phyloP scores from a whole-genome alignment of 2,797 vertebrate genomes.

The Diplodus sargus region DNA sequence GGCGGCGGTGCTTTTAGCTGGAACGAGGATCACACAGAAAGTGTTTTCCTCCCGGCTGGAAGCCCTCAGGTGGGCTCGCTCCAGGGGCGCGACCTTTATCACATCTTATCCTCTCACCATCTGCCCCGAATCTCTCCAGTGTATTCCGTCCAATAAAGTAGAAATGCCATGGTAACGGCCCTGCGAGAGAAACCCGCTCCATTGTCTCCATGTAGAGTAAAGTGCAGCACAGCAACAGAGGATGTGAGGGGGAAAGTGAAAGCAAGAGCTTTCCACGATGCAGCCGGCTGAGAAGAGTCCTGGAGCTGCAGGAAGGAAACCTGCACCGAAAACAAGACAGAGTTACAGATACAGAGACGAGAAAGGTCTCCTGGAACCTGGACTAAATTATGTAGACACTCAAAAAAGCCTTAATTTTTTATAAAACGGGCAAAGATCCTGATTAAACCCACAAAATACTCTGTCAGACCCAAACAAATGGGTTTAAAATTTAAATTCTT shows the following conservation, averaged over 20 bases:
- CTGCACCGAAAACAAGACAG: no score
- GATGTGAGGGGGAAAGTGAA: background rate
- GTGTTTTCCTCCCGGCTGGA: slow-evolving; percentile 1
- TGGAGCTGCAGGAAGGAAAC: background rate
- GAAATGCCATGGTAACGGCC: slow-evolving; percentile 56
- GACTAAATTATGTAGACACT: no score
- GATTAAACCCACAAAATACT: background rate
- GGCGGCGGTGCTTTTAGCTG: background rate
- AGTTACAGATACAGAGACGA: background rate
- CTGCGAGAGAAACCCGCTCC: slow-evolving; percentile 13
- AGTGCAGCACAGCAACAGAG: background rate
- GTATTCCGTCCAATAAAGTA: slow-evolving; percentile 36
- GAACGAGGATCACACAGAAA: slow-evolving; percentile 11
- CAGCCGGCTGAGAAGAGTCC: background rate
- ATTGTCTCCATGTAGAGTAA: slow-evolving; percentile 10
- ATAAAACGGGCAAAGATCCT: background rate
- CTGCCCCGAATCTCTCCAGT: slow-evolving; percentile 48
- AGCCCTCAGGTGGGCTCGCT: slow-evolving; percentile 16
- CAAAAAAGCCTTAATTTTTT: no score
- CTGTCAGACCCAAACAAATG: no score
- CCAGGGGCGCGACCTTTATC: slow-evolving; percentile 54
- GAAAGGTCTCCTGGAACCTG: no score
- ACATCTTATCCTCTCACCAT: slow-evolving; percentile 50
- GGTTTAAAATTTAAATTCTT: no score
- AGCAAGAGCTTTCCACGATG: background rate